Evolutionary conservation across 2,113 vertebrate genomes (phyloP).

Genomic region (Microtus pennsylvanicus): DNA sequence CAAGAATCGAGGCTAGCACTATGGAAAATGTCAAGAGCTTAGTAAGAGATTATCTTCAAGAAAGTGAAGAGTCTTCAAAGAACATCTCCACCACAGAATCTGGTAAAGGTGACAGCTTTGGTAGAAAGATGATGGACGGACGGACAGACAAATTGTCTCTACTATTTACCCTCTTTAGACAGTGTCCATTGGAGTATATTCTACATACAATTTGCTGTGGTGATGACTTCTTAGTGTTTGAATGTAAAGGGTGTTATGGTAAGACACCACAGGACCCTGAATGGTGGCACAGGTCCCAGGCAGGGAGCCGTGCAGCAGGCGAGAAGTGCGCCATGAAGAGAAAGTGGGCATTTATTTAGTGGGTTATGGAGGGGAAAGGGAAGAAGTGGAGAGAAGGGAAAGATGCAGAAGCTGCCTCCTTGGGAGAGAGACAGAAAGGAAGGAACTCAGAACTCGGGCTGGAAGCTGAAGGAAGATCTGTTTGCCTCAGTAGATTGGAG

Average conservation of each 20-base stretch:
- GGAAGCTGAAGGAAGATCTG: too few relatives aligned
- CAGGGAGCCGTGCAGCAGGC: too few relatives aligned
- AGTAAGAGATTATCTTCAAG: slow-evolving; percentile 71
- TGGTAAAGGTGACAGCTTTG: slow-evolving; percentile 81
- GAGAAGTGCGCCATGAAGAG: too few relatives aligned
- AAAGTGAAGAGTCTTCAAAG: slow-evolving; percentile 77
- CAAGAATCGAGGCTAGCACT: slow-evolving; percentile 30
- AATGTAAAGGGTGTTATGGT: neutral
- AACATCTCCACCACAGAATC: slow-evolving; percentile 85
- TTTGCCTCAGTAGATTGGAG: too few relatives aligned
- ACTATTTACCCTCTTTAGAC: neutral
- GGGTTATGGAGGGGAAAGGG: too few relatives aligned
- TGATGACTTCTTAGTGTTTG: neutral
- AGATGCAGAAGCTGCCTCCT: too few relatives aligned
- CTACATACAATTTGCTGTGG: slow-evolving; percentile 20
- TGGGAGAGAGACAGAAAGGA: too few relatives aligned
- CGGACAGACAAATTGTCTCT: neutral
- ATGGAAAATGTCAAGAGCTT: slow-evolving; percentile 43
- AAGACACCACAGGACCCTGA: too few relatives aligned
- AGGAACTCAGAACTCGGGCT: too few relatives aligned
- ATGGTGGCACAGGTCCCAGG: too few relatives aligned
- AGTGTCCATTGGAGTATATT: neutral
- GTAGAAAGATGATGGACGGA: neutral
- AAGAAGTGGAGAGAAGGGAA: too few relatives aligned
- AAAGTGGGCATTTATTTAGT: too few relatives aligned